These are phyloP conservation scores for Propithecus coquereli DNA, from an alignment of 2,113 vertebrate species.

Conservation along the genomic window DNA sequence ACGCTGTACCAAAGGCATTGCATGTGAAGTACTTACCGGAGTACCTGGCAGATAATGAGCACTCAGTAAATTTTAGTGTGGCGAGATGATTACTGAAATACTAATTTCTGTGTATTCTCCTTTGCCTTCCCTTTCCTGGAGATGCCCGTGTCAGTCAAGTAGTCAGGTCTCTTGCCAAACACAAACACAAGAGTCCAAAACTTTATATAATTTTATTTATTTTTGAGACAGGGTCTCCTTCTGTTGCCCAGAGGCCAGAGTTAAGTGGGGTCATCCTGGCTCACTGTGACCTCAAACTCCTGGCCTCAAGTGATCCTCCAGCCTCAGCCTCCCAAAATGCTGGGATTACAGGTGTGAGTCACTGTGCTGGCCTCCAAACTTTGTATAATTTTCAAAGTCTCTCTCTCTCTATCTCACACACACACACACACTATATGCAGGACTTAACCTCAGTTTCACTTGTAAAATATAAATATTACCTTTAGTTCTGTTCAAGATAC, in stretches of 20 bases:
- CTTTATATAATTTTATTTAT: background rate
- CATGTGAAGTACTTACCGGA: background rate
- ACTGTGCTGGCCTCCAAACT: background rate
- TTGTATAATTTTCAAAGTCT: background rate
- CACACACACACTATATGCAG: background rate
- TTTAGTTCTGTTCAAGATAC: background rate
- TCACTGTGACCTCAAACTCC: background rate
- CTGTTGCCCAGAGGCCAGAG: no score
- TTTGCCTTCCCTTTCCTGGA: background rate
- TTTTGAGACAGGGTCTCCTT: no score
- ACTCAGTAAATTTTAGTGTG: background rate
- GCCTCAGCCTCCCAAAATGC: no score
- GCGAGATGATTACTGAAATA: background rate
- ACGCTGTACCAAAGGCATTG: background rate
- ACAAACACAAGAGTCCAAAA: background rate
- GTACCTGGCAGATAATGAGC: background rate
- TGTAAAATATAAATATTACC: background rate
- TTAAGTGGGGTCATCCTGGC: no score
- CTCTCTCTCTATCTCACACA: background rate
- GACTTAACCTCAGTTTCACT: background rate
- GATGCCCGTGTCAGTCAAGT: background rate
- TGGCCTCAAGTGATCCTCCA: no score
- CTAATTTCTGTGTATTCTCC: background rate
- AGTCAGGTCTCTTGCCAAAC: background rate
- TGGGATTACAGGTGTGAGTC: no score